phyloP scores from a whole-genome alignment of 2,113 vertebrate species.

The Cyrtonyx montezumae region DNA sequence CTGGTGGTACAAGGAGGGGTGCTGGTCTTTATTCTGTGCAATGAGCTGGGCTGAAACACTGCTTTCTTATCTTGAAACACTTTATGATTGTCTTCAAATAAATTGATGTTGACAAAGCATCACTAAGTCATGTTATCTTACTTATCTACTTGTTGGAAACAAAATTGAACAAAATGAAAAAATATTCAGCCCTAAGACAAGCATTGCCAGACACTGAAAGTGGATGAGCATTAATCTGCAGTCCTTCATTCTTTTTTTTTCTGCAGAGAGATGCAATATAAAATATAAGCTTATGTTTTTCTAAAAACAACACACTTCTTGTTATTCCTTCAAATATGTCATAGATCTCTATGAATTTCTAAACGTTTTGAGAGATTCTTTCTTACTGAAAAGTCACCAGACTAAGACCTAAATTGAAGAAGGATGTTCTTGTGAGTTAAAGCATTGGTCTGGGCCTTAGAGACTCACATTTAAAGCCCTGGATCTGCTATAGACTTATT shows the following conservation, averaged over 20 bases:
- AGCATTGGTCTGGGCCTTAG: neutral
- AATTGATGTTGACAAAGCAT: slow-evolving; percentile 22
- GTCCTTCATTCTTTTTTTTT: neutral
- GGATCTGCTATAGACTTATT: neutral
- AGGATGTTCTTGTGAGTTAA: slow-evolving; percentile 24
- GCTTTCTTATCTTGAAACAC: neutral
- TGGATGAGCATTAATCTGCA: neutral
- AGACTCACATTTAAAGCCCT: slow-evolving; percentile 28
- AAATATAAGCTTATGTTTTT: neutral
- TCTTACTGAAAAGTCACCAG: slow-evolving; percentile 10
- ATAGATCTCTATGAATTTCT: neutral
- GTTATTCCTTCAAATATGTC: neutral
- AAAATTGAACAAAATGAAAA: slow-evolving; percentile 18
- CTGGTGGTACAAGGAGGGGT: neutral
- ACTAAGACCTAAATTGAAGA: slow-evolving; percentile 29
- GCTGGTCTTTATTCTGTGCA: neutral
- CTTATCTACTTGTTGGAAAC: neutral
- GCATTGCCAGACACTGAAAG: neutral
- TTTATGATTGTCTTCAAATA: slow-evolving; percentile 36
- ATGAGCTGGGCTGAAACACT: neutral
- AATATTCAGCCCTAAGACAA: neutral
- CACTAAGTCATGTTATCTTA: slow-evolving; percentile 12
- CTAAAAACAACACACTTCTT: neutral
- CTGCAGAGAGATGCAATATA: neutral
- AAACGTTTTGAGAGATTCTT: neutral